Percentiles rank a stretch among this genome's conserved stretches.
Conservation (phyloP, 2,888 invertebrate genomes). For the Graphium colonna region DNA sequence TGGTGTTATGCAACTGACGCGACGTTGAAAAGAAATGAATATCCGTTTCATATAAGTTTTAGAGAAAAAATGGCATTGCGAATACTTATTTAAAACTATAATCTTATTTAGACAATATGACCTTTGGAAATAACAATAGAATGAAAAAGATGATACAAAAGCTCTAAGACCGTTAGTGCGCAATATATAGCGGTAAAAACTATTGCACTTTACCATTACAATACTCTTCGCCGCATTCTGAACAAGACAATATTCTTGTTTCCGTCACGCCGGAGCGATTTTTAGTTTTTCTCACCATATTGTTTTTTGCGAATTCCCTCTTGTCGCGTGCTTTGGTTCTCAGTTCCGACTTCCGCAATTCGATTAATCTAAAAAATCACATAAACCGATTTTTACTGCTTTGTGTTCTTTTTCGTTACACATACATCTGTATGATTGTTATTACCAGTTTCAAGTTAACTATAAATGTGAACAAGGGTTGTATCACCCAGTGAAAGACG, state of each 20-base stretch:
- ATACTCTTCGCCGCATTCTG: constrained; percentile 92
- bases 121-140: not conserved
- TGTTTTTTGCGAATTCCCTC: constrained; percentile 82
- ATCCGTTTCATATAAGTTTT: too few species aligned
- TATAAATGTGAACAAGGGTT: too few species aligned
- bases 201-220: constrained; percentile 81
- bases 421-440: not conserved
- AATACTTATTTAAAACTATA: too few species aligned
- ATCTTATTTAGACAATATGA: not conserved
- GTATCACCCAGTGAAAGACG: too few species aligned
- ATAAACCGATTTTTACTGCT: not conserved
- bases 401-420: not conserved
- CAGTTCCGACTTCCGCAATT: constrained; percentile 88
- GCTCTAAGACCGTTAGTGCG: constrained; percentile 20
- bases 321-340: constrained; percentile 87
- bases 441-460: too few species aligned
- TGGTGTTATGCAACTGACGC: not conserved
- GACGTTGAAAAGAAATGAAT: not conserved
- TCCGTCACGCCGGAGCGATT: constrained; percentile 91
- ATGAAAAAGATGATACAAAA: not conserved
- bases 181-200: too few species aligned
- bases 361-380: constrained; percentile 82
- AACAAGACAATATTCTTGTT: constrained; percentile 86
- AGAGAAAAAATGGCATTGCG: not conserved
- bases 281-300: constrained; percentile 87